Evolutionary conservation across 1,140 invertebrate species (phyloP), one percentile per base, ranked within the genome.

Genomic region (Eufriesea mexicana): DNA sequence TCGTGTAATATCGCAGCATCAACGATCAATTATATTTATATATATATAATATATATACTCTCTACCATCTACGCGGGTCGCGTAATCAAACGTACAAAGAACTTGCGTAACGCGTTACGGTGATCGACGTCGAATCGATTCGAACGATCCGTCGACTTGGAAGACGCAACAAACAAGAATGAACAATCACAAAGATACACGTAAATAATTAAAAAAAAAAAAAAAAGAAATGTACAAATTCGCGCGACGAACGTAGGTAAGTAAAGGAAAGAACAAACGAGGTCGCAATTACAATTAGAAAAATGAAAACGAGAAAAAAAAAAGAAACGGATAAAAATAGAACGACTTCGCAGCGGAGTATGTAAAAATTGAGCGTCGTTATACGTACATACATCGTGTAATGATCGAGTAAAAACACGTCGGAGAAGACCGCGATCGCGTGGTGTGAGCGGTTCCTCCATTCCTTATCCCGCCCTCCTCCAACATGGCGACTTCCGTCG

Each of bases 91-190:
- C n/a, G 14, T 62, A 62, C 59, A 28, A 62, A 62, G 25, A 62
- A 62, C 57, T 5, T n/a, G 7, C 8, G 57, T 59, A 59, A 9
- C 57, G 57, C 57, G 23, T 59, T 59, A 59, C 57, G 57, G 25
- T 14, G 25, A 28, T 62, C 12, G 16, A 20, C n/a, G 14, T 16
- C 61, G 61, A 64, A 16, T 16, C 25, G n/a, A 25, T 62, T 35
- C 42, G 10, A 54, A 72, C 47, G 20, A 72, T 73, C 5, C 28
- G 35, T 55, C 12, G 35, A 57, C 28, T 35, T 75, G 73, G 73
- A 75, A 75, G 73, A 75, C 73, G 73, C 59, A 75, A 75, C 73
- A 75, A 75, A 75, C 45, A 28, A 62, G 45, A 55, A 35, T 20
- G 49, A 51, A 75, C 59, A 75, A 75, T 75, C 73, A 35, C 57